Evolutionary conservation across 2,888 invertebrate genomes (phyloP).

Genomic region (Drosophila limbata): DNA sequence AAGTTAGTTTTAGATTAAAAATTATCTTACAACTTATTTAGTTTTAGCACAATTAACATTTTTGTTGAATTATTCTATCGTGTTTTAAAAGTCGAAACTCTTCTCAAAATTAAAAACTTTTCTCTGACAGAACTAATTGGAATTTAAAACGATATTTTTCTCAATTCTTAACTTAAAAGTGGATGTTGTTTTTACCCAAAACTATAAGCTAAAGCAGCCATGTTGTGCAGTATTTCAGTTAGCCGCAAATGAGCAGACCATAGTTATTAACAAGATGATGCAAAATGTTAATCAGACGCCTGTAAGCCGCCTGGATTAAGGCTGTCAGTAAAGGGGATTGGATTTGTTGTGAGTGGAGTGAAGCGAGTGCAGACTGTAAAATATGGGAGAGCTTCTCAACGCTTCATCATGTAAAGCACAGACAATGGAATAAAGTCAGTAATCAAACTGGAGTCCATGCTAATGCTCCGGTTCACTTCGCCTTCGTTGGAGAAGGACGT

Average conservation of each 20-base stretch:
- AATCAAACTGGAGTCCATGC: slow-evolving; percentile 64
- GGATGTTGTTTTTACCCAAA: background rate
- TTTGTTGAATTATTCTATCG: too few relatives aligned
- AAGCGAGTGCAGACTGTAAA: slow-evolving; percentile 45
- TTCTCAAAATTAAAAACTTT: too few relatives aligned
- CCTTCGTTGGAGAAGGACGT: slow-evolving; percentile 3
- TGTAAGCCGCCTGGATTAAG: slow-evolving; percentile 48
- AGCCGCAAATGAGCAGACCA: slow-evolving; percentile 31
- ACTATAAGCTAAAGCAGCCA: slow-evolving; percentile 1
- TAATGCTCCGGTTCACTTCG: slow-evolving; percentile 32
- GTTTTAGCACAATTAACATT: background rate
- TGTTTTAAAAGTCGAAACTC: too few relatives aligned
- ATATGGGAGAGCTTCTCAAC: slow-evolving; percentile 49
- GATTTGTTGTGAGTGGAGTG: slow-evolving; percentile 5
- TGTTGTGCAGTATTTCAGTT: slow-evolving; percentile 22
- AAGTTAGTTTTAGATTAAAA: background rate
- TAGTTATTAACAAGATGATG: slow-evolving; percentile 64
- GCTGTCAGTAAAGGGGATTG: slow-evolving; percentile 41
- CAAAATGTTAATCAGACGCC: slow-evolving; percentile 66
- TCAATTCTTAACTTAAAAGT: background rate
- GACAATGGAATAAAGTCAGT: slow-evolving; percentile 67
- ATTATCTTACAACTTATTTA: background rate
- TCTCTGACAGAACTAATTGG: too few relatives aligned
- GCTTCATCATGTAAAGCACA: slow-evolving; percentile 63
- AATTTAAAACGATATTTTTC: background rate